These are phyloP conservation scores for Rhabdornis inornatus DNA, from an alignment of 2,113 vertebrate genomes.

Conservation along the genomic window DNA sequence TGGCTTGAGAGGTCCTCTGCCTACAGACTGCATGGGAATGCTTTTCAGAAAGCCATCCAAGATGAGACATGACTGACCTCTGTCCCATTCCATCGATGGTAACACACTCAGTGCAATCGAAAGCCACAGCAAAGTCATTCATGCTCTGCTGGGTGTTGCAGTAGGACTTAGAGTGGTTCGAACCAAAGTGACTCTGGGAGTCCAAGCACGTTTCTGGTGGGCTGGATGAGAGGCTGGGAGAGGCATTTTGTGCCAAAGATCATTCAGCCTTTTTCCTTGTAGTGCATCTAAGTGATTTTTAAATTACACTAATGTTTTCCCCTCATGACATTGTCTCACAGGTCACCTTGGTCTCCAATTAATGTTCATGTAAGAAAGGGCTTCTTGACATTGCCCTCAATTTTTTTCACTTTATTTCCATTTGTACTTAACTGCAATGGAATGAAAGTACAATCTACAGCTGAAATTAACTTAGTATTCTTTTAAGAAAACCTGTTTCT, in stretches of 20 bases:
- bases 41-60: neutral
- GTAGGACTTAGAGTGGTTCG: neutral
- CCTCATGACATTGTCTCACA: neutral
- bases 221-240: neutral
- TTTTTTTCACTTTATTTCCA: slow-evolving; percentile 13
- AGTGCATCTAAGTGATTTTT: slow-evolving; percentile 32
- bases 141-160: neutral
- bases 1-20: neutral
- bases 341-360: slow-evolving; percentile 44
- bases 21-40: neutral
- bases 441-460: neutral
- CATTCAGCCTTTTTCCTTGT: slow-evolving; percentile 10
- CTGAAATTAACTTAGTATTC: slow-evolving; percentile 1
- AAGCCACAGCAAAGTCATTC: neutral
- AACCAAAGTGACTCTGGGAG: neutral
- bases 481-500: slow-evolving; percentile 19
- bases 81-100: neutral
- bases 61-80: neutral
- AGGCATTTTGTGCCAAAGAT: slow-evolving; percentile 5
- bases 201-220: neutral
- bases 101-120: neutral
- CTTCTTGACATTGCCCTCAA: slow-evolving; percentile 38
- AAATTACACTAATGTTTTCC: slow-evolving; percentile 47
- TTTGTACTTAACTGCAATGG: neutral
- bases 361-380: slow-evolving; percentile 16